phyloP scores from a whole-genome alignment of 2,888 invertebrate genomes.

The Adineta ricciae region DNA sequence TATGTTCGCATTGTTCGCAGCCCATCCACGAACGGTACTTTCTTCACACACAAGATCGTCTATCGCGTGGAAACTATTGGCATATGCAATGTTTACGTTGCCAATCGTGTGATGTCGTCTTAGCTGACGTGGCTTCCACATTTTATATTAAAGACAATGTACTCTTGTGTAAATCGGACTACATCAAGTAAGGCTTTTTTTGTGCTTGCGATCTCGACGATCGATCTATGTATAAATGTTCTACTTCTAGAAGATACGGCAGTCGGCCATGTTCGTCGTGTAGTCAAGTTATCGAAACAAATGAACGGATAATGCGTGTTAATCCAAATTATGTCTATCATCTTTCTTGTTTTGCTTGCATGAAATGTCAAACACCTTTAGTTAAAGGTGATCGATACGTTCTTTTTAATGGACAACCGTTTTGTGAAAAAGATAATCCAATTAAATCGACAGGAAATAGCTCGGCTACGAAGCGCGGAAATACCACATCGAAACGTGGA shows the following conservation, averaged over 20 bases:
- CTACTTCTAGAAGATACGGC: not conserved
- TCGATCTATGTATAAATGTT: too few species aligned
- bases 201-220: too few species aligned
- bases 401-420: slow-evolving; percentile 25
- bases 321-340: slow-evolving; percentile 29
- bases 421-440: slow-evolving; percentile 34
- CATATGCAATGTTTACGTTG: slow-evolving; percentile 32
- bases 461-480: not conserved
- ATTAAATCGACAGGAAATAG: not conserved
- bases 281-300: slow-evolving; percentile 23
- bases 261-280: slow-evolving; percentile 30
- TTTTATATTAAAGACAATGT: slow-evolving; percentile 30
- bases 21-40: slow-evolving; percentile 28
- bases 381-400: slow-evolving; percentile 24
- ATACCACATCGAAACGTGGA: not conserved
- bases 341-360: slow-evolving; percentile 28
- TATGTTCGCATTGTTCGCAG: slow-evolving; percentile 22
- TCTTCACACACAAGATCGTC: slow-evolving; percentile 23
- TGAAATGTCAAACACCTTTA: slow-evolving; percentile 23
- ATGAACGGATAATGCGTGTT: slow-evolving; percentile 32
- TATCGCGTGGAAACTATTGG: slow-evolving; percentile 18
- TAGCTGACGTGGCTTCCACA: slow-evolving; percentile 24
- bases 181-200: slow-evolving; percentile 1
- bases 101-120: slow-evolving; percentile 13
- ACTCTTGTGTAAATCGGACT: slow-evolving; percentile 29